Conservation (phyloP, 2,888 invertebrate genomes). For the Drosophila prostipennis region DNA sequence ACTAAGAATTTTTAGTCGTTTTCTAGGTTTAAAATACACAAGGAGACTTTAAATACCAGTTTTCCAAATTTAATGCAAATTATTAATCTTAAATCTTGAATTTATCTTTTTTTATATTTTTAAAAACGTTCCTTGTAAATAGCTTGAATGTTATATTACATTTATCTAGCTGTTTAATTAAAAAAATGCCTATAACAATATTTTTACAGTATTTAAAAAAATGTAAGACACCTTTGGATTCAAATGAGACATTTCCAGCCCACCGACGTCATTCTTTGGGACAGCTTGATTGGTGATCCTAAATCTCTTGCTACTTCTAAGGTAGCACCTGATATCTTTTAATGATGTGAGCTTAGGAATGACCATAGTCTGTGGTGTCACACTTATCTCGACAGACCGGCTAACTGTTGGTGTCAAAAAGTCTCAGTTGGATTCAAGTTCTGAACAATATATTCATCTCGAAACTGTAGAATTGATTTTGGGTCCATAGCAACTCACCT, state of each 20-base stretch:
- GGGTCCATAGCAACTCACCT: slow-evolving; percentile 50
- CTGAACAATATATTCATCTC: background rate
- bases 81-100: too few relatives aligned
- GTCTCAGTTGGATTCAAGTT: background rate
- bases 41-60: too few relatives aligned
- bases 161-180: too few relatives aligned
- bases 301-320: background rate
- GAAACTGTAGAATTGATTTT: too few relatives aligned
- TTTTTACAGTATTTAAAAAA: background rate
- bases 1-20: too few relatives aligned
- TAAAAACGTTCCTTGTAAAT: too few relatives aligned
- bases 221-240: background rate
- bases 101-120: too few relatives aligned
- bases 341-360: background rate
- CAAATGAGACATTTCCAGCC: background rate
- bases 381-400: background rate
- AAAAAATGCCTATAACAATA: background rate
- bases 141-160: too few relatives aligned
- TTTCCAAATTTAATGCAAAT: too few relatives aligned
- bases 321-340: background rate
- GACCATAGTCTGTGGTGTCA: background rate
- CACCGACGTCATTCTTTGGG: background rate
- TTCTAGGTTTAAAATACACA: too few relatives aligned
- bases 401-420: background rate
- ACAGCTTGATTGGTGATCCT: background rate